Evolutionary conservation across 2,888 invertebrate genomes (phyloP).

Genomic region (Xylota sylvarum): DNA sequence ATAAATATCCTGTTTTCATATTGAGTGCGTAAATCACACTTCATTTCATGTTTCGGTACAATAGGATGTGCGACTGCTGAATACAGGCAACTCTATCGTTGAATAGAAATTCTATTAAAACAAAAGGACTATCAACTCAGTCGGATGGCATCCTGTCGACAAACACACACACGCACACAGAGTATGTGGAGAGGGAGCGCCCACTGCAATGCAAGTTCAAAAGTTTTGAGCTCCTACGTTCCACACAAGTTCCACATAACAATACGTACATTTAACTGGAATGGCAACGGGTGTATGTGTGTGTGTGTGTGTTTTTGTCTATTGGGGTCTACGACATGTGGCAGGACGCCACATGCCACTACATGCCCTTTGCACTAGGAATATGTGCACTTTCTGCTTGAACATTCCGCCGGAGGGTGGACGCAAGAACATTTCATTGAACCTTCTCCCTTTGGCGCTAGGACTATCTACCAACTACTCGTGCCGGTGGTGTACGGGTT

Average conservation of each 20-base stretch:
- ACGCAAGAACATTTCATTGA: slow-evolving; percentile 60
- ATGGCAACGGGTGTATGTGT: slow-evolving; percentile 66
- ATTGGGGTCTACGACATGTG: slow-evolving; percentile 73
- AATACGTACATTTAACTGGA: slow-evolving; percentile 57
- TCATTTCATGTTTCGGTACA: slow-evolving; percentile 63
- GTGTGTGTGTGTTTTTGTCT: slow-evolving; percentile 44
- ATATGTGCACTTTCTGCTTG: slow-evolving; percentile 48
- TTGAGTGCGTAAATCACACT: slow-evolving; percentile 76
- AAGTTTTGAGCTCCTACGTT: slow-evolving; percentile 61
- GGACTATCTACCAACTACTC: slow-evolving; percentile 10
- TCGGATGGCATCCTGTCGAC: slow-evolving; percentile 60
- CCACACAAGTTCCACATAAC: slow-evolving; percentile 70
- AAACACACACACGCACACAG: too few species aligned
- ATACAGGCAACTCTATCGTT: slow-evolving; percentile 27
- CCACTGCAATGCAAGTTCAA: slow-evolving; percentile 43
- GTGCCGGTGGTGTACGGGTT: slow-evolving; percentile 17
- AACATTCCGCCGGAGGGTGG: slow-evolving; percentile 51
- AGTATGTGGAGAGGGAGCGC: too few species aligned
- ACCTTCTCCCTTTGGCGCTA: slow-evolving; percentile 38
- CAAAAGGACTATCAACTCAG: slow-evolving; percentile 62
- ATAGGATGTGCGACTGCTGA: slow-evolving; percentile 58
- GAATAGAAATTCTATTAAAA: slow-evolving; percentile 72
- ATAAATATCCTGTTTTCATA: slow-evolving; percentile 63
- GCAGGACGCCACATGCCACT: slow-evolving; percentile 76
- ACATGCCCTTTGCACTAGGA: slow-evolving; percentile 69